Evolutionary conservation across 2,888 invertebrate genomes (phyloP).

Genomic region (Clusia tigrina): DNA sequence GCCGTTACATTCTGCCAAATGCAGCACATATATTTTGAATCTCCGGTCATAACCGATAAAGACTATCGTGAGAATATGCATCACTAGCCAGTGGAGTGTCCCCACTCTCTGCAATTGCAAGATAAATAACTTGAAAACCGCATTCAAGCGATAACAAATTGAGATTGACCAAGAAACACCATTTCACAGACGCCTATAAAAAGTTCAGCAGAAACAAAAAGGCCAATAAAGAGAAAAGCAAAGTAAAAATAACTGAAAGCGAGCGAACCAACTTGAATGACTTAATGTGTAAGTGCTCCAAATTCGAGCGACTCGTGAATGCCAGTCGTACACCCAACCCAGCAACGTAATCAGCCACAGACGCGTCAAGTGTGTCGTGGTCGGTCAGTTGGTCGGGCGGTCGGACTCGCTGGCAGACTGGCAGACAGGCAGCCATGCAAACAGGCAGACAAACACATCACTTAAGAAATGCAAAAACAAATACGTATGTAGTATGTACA

Average conservation of each 20-base stretch:
- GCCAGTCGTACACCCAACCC: neutral
- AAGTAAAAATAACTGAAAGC: slow-evolving; percentile 23
- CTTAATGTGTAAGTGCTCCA: slow-evolving; percentile 38
- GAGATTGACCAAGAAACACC: slow-evolving; percentile 41
- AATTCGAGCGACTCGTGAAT: slow-evolving; percentile 24
- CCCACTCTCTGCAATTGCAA: too few relatives aligned
- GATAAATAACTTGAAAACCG: slow-evolving; percentile 26
- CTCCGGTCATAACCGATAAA: too few relatives aligned
- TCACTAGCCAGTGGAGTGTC: too few relatives aligned
- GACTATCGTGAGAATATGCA: too few relatives aligned
- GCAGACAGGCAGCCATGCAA: neutral
- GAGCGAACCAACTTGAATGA: slow-evolving; percentile 33
- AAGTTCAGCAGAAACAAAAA: neutral
- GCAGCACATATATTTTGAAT: too few relatives aligned
- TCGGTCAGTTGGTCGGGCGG: slow-evolving; percentile 1
- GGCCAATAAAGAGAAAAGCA: slow-evolving; percentile 21
- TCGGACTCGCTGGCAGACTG: neutral
- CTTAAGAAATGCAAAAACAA: slow-evolving; percentile 18
- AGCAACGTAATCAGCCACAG: slow-evolving; percentile 16
- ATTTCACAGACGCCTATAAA: slow-evolving; percentile 37
- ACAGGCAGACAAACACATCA: neutral
- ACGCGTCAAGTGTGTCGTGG: slow-evolving; percentile 25
- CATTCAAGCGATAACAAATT: slow-evolving; percentile 36
- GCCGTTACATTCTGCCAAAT: too few relatives aligned
- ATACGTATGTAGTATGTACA: too few relatives aligned